Conservation (phyloP, 2,797 vertebrate genomes). For the Cichlasoma orientale region DNA sequence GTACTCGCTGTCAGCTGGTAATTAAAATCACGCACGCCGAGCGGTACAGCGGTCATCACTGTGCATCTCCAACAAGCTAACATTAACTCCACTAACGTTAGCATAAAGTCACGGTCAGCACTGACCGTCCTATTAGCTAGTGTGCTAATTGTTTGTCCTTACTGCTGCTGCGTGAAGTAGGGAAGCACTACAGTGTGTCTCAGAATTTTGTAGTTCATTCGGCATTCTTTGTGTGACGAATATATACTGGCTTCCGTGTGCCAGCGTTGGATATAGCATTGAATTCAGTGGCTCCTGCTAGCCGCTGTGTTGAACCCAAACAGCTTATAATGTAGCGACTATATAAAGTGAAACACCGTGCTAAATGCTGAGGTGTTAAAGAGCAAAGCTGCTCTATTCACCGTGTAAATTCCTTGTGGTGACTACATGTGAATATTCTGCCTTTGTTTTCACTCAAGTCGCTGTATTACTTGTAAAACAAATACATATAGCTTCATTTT, state of each 20-base stretch:
- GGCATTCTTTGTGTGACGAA: not conserved
- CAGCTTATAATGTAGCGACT: not conserved
- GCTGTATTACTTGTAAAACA: not conserved
- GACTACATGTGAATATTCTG: not conserved
- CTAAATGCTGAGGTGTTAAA: not conserved
- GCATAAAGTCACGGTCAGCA: slow-evolving; percentile 20
- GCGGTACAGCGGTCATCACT: not conserved
- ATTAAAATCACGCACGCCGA: slow-evolving; percentile 23
- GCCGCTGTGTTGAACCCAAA: slow-evolving; percentile 16
- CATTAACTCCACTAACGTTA: slow-evolving; percentile 43
- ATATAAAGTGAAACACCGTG: not conserved
- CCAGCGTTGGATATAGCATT: not conserved
- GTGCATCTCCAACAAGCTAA: slow-evolving; percentile 46
- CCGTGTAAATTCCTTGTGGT: not conserved
- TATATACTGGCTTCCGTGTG: not conserved
- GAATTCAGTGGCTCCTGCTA: not conserved
- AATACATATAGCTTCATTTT: not conserved
- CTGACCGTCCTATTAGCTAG: slow-evolving; percentile 13
- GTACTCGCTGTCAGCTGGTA: slow-evolving; percentile 36
- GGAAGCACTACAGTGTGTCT: not conserved
- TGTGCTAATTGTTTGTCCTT: not conserved
- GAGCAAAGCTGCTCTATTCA: not conserved
- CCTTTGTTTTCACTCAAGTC: not conserved
- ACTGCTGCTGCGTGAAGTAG: not conserved
- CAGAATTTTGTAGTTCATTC: not conserved